These are phyloP conservation scores for Loxodonta africana DNA, from an alignment of 2,113 vertebrate genomes.

Conservation along the genomic window DNA sequence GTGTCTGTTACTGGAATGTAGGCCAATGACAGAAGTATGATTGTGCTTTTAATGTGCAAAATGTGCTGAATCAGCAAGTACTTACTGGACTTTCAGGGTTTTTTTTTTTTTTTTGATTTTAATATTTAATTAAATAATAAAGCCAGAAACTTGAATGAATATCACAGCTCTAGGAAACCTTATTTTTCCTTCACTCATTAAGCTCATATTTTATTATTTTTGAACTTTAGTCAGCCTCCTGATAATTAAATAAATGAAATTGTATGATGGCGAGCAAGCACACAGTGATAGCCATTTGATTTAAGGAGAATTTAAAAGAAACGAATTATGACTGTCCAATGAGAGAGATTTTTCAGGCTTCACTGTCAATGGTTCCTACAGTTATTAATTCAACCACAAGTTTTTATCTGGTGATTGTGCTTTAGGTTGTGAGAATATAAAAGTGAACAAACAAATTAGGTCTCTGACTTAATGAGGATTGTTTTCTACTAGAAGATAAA, in stretches of 20 bases:
- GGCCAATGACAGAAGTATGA: not conserved
- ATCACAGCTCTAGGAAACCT: not conserved
- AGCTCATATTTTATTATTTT: not conserved
- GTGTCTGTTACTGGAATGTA: not conserved
- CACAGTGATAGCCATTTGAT: constrained; percentile 39
- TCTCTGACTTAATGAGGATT: not conserved
- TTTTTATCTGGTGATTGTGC: not conserved
- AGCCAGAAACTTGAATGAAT: not conserved
- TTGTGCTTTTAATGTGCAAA: not conserved
- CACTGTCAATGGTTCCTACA: not conserved
- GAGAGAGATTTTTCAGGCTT: constrained; percentile 8
- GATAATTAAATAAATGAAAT: constrained; percentile 36
- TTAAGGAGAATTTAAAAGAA: constrained; percentile 11
- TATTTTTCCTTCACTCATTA: not conserved
- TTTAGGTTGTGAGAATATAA: not conserved
- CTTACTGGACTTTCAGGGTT: not conserved
- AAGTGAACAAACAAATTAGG: not conserved
- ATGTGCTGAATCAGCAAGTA: not conserved
- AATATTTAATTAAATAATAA: constrained; percentile 46
- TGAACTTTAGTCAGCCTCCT: not conserved
- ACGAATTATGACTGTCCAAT: not conserved
- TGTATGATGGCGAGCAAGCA: not conserved
- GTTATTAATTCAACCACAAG: not conserved
- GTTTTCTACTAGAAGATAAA: not conserved
- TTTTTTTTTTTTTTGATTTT: not conserved